phyloP scores from a whole-genome alignment of 2,113 vertebrate genomes.

The Protobothrops mucrosquamatus region DNA sequence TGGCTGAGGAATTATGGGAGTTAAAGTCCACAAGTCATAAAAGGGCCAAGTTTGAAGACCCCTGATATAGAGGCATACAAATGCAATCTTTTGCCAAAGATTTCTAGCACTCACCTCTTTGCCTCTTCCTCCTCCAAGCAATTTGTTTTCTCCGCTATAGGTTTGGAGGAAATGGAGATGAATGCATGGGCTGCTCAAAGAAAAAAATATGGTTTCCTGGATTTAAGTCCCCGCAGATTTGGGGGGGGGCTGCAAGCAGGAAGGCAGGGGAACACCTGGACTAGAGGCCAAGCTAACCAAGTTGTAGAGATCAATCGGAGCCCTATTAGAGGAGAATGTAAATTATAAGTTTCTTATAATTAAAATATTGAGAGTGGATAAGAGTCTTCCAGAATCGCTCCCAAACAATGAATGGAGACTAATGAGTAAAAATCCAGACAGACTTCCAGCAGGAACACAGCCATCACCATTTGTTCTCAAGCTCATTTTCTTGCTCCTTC shows the following conservation, averaged over 20 bases:
- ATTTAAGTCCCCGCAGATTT: background rate
- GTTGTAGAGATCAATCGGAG: slow-evolving; percentile 14
- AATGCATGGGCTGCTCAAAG: background rate
- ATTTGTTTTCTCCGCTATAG: slow-evolving; percentile 32
- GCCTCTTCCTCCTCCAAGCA: background rate
- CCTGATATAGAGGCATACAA: background rate
- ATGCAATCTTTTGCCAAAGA: slow-evolving; percentile 5
- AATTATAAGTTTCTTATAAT: background rate
- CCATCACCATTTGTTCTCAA: background rate
- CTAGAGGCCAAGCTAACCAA: background rate
- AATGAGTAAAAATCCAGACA: background rate
- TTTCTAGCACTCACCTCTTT: background rate
- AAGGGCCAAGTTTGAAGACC: too few species aligned
- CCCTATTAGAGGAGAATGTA: slow-evolving; percentile 3
- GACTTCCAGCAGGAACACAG: background rate
- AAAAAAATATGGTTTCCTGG: slow-evolving; percentile 14
- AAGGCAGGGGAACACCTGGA: slow-evolving; percentile 5
- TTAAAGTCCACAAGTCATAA: too few species aligned
- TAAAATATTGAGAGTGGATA: background rate
- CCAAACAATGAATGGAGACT: background rate
- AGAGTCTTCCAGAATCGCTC: background rate
- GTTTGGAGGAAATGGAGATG: slow-evolving; percentile 20
- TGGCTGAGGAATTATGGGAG: too few species aligned
- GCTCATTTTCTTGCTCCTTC: background rate
- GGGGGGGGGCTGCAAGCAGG: background rate